Evolutionary conservation across 2,113 vertebrate genomes (phyloP).

Genomic region (Siphamia tubifer): DNA sequence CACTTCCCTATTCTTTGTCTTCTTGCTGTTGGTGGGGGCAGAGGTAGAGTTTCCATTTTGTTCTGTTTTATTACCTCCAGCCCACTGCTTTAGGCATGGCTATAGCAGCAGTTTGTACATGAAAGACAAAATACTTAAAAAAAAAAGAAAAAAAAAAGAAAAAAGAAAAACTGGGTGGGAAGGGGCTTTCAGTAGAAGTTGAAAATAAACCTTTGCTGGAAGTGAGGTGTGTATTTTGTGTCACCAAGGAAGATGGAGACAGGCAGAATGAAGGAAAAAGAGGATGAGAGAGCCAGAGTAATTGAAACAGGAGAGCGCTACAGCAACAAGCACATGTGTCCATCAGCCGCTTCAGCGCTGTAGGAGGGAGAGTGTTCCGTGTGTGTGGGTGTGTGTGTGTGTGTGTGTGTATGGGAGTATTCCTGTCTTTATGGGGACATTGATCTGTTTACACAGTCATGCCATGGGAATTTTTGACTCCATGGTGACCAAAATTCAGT

Average conservation of each 20-base stretch:
- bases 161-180: no score
- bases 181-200: conserved; percentile 11
- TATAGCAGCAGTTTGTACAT: neutral
- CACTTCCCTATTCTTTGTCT: conserved; percentile 31
- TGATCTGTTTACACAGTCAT: no score
- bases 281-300: conserved; percentile 27
- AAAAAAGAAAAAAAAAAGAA: no score
- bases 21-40: conserved; percentile 3
- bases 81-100: neutral
- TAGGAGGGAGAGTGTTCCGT: conserved; percentile 38
- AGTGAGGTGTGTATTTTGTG: conserved; percentile 27
- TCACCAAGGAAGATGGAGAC: conserved; percentile 6
- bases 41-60: conserved; percentile 34
- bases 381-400: conserved; percentile 35
- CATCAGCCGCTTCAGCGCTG: conserved; percentile 35
- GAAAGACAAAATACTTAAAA: conserved; percentile 10
- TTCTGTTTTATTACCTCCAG: conserved; percentile 43
- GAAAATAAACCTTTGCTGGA: conserved; percentile 45
- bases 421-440: no score
- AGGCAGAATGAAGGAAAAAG: neutral
- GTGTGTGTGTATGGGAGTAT: conserved; percentile 35
- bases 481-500: no score
- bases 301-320: conserved; percentile 57
- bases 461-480: no score
- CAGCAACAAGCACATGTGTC: conserved; percentile 34